These are phyloP conservation scores for Cosmopolites sordidus DNA, from an alignment of 2,888 invertebrate species.

Conservation along the genomic window DNA sequence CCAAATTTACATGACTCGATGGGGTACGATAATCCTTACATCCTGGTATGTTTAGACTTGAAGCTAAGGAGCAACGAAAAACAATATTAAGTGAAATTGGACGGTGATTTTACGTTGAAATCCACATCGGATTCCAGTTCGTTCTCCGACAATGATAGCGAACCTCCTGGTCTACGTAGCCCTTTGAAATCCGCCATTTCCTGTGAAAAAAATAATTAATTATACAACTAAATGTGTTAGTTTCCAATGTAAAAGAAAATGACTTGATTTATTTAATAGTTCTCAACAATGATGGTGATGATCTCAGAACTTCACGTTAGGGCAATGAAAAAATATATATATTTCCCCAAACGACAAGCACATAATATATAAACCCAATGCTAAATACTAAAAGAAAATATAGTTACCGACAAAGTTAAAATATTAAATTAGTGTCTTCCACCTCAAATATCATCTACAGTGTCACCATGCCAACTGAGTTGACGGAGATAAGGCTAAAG, in stretches of 20 bases:
- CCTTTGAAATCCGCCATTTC: slow-evolving; percentile 40
- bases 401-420: slow-evolving; percentile 17
- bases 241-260: no score
- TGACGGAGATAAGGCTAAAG: slow-evolving; percentile 13
- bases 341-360: no score
- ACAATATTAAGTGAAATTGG: background rate
- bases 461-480: slow-evolving; percentile 28
- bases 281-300: no score
- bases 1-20: no score
- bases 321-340: background rate
- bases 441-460: slow-evolving; percentile 15
- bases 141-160: slow-evolving; percentile 76
- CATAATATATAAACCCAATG: slow-evolving; percentile 4
- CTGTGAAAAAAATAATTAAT: slow-evolving; percentile 1
- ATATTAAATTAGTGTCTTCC: background rate
- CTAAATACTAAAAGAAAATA: slow-evolving; percentile 14
- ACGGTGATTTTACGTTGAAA: slow-evolving; percentile 36
- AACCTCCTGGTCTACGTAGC: slow-evolving; percentile 68
- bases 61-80: no score
- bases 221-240: background rate
- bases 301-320: no score
- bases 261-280: no score
- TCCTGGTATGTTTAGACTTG: no score
- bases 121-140: slow-evolving; percentile 70
- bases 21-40: no score